Evolutionary conservation across 2,888 invertebrate genomes (phyloP), one percentile per base, ranked within the genome.

Genomic region (Erebia epiphron): DNA sequence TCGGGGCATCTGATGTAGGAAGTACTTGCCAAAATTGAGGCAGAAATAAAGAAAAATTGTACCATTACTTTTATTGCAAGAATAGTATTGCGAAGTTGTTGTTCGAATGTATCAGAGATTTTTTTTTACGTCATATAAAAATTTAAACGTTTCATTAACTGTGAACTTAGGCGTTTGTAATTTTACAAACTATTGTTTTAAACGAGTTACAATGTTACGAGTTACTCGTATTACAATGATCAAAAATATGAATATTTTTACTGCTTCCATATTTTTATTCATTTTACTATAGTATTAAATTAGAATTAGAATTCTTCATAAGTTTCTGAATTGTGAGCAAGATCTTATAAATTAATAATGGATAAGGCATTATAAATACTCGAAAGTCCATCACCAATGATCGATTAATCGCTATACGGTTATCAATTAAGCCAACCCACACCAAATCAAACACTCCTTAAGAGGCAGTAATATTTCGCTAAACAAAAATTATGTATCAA

Each of bases 401-500:
- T 54, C 18, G 3, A 2, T 54, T 18, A 18, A 54, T 18, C 54
- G 54, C 54, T 18, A 54, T n/a, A 3, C 49, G 35, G 13, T 21
- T 57, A 43, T 67, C 11, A 66, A 62, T 68, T 68, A 13, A 43
- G 35, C 52, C 70, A 68, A 11, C 13, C 18, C 16, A 16, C 26
- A 70, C 14, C 58, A 62, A 66, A 74, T 74, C 72, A 72, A 69
- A 72, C 63, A 64, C 63, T 70, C 70, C 63, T 74, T 74, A 67
- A 72, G 69, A 62, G 57, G n/a, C 52, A 18, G 54, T 74, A 70
- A 72, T 70, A 66, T 73, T 68, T 65, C 18, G 57, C 63, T 72
- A 75, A 70, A 67, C 67, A 67, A 58, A 71, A 70, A 75, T 73
- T 72, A 72, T 70, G 68, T 73, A 68, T 74, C 74, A 77, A 77